Conservation (phyloP, 2,888 invertebrate genomes). For the Idaea biselata region DNA sequence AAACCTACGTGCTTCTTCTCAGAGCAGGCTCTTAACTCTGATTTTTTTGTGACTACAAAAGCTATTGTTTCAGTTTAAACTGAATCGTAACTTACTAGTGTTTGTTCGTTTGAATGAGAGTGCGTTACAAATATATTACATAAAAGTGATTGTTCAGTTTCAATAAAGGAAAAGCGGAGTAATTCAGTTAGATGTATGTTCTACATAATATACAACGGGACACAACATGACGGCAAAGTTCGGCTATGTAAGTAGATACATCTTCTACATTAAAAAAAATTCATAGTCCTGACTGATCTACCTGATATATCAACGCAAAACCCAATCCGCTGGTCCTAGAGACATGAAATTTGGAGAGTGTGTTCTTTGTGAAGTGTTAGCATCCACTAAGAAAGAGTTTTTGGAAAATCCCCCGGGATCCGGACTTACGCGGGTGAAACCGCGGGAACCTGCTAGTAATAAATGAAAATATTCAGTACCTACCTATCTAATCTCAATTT, state of each 20-base stretch:
- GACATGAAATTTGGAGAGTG: too few species aligned
- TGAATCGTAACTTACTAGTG: constrained; percentile 63
- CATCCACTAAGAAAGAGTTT: too few species aligned
- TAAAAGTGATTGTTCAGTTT: constrained; percentile 76
- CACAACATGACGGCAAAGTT: constrained; percentile 82
- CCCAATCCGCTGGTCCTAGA: too few species aligned
- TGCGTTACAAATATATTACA: constrained; percentile 73
- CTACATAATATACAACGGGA: constrained; percentile 79
- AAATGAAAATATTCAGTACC: constrained; percentile 6
- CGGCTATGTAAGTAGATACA: constrained; percentile 74
- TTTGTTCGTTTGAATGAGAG: constrained; percentile 68
- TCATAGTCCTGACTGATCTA: too few species aligned
- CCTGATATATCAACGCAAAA: too few species aligned
- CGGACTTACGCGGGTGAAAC: too few species aligned
- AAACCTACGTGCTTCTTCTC: constrained; percentile 65
- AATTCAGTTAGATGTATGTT: constrained; percentile 80
- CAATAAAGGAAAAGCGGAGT: constrained; percentile 67
- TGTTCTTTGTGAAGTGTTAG: too few species aligned
- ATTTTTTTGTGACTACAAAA: constrained; percentile 67
- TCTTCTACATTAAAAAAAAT: too few species aligned
- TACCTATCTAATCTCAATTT: neutral
- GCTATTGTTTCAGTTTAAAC: constrained; percentile 68
- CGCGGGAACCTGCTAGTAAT: too few species aligned
- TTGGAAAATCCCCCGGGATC: too few species aligned
- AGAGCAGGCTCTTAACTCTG: constrained; percentile 57